Evolutionary conservation across 2,797 vertebrate genomes (phyloP).

Genomic region (Hyperoplus immaculatus): DNA sequence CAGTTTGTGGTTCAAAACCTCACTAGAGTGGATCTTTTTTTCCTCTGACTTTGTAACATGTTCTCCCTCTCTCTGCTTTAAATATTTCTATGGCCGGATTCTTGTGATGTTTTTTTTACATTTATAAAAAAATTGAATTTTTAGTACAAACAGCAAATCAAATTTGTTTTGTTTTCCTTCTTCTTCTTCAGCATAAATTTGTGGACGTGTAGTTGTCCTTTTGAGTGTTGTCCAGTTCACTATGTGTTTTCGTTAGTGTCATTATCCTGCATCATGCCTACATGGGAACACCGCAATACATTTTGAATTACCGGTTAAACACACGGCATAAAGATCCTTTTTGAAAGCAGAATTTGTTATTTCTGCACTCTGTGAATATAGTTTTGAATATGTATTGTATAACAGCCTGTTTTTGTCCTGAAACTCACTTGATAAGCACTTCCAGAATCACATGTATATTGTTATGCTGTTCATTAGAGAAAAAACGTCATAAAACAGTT

Average conservation of each 20-base stretch:
- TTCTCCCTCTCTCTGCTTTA: conserved; percentile 45
- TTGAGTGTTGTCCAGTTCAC: conserved; percentile 57
- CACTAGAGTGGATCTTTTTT: conserved; percentile 35
- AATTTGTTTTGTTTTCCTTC: conserved; percentile 31
- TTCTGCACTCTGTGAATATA: conserved; percentile 66
- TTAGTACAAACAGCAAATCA: conserved; percentile 41
- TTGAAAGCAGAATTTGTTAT: conserved; percentile 57
- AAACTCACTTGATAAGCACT: conserved; percentile 55
- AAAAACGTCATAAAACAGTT: conserved; percentile 27
- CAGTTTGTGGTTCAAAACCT: conserved; percentile 60
- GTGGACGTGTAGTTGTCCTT: conserved; percentile 62
- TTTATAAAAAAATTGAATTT: conserved; percentile 41
- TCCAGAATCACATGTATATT: conserved; percentile 59
- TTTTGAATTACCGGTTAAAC: conserved; percentile 44
- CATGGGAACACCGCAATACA: conserved; percentile 26
- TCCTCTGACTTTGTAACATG: conserved; percentile 40
- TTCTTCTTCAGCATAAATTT: conserved; percentile 44
- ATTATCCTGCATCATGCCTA: conserved; percentile 41
- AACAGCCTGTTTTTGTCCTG: conserved; percentile 45
- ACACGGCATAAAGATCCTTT: conserved; percentile 36
- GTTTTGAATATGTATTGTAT: conserved; percentile 58
- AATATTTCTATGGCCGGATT: conserved; percentile 47
- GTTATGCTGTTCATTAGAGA: conserved; percentile 53
- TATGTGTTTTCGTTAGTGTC: conserved; percentile 58
- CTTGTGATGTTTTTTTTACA: conserved; percentile 63